Evolutionary conservation across 2,888 invertebrate genomes (phyloP), one percentile per base, ranked within the genome.

Genomic region (Cordilura impudica): DNA sequence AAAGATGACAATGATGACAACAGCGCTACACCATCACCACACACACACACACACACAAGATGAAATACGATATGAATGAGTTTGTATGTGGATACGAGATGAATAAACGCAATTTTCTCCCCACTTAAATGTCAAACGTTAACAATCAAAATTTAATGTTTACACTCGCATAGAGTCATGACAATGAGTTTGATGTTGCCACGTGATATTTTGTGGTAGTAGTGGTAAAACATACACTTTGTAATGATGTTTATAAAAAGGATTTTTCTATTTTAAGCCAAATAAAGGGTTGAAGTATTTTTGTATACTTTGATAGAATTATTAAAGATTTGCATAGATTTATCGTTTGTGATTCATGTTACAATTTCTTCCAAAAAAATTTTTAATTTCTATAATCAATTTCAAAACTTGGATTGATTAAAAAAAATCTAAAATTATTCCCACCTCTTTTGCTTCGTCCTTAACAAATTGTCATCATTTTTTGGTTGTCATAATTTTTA

Each of bases 91-190:
- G 61, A 60, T 65, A 31, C 51, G 63, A 70, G 78, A 58, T 35
- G 26, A 19, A 58, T 49, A 71, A 79, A 79, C 56, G 75, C 75
- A 79, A 79, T 79, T 79, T 79, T 79, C 75, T 75, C 63, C 61
- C 75, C 75, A 79, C 75, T 79, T 79, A 67, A 72, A 75, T 74
- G 71, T 67, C 67, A 71, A 79, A 75, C 67, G 79, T 67, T 75
- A 71, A 72, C 79, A 75, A 75, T 79, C 75, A 79, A 79, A 79
- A 75, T 79, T 75, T 79, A 63, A 79, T 79, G 63, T 75, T 79
- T 79, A 71, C 61, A 79, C 79, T 51, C 65, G 49, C n/a, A 26
- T 12, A 23, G 49, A 63, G 49, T 63, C 51, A 63, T 63, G 63
- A 63, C 29, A 31, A 31, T 39, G 56, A n/a, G n/a, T n/a, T 7